Percentiles rank a stretch among this genome's conserved stretches.
Conservation (phyloP, 2,888 invertebrate genomes). For the Hipparchia sbordonii region DNA sequence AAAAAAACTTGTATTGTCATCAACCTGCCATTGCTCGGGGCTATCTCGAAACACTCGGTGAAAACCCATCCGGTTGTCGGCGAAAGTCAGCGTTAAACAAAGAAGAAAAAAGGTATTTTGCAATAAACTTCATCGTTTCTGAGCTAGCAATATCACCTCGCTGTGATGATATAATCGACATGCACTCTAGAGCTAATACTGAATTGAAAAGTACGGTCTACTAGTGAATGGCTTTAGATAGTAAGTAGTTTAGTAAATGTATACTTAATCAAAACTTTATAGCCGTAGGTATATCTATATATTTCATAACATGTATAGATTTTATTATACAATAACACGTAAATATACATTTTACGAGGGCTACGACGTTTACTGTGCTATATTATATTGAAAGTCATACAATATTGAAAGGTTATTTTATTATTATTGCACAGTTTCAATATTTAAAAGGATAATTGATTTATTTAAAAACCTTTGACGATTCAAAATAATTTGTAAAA, state of each 20-base stretch:
- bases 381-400: too few relatives aligned
- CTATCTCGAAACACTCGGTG: conserved; percentile 6
- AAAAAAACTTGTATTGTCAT: background rate
- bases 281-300: background rate
- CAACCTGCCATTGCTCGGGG: conserved; percentile 6
- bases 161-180: background rate
- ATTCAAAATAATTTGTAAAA: too few relatives aligned
- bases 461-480: too few relatives aligned
- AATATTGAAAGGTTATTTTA: too few relatives aligned
- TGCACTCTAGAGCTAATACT: background rate
- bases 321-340: too few relatives aligned
- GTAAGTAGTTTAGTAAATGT: background rate
- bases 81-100: conserved; percentile 30
- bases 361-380: too few relatives aligned
- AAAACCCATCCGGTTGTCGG: conserved; percentile 26
- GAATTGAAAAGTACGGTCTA: background rate
- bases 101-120: conserved; percentile 16
- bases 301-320: too few relatives aligned
- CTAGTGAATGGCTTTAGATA: background rate
- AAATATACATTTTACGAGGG: too few relatives aligned
- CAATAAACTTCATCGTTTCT: background rate
- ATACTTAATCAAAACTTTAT: background rate
- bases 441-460: too few relatives aligned
- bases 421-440: too few relatives aligned
- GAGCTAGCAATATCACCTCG: too few relatives aligned